These are phyloP conservation scores for Apotomis capreana DNA, from an alignment of 2,888 invertebrate genomes.

Conservation along the genomic window DNA sequence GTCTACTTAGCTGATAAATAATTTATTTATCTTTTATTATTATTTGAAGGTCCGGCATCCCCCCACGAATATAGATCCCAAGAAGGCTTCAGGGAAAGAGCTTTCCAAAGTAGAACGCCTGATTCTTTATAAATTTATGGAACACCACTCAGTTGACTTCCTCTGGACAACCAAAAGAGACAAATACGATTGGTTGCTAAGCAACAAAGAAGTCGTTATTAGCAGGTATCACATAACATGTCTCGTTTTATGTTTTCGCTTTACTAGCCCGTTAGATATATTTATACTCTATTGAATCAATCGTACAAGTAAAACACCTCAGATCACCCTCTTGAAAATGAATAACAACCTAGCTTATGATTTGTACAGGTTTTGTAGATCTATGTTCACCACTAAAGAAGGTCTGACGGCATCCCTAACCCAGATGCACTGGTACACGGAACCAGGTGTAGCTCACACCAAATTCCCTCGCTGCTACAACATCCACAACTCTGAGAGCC, in stretches of 20 bases:
- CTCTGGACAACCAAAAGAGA: slow-evolving; percentile 95
- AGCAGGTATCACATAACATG: slow-evolving; percentile 68
- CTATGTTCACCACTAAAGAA: slow-evolving; percentile 96
- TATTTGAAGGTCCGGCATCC: slow-evolving; percentile 69
- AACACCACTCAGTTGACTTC: slow-evolving; percentile 92
- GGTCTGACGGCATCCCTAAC: slow-evolving; percentile 90
- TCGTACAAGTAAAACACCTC: no score
- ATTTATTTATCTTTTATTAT: no score
- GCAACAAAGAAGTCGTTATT: slow-evolving; percentile 79
- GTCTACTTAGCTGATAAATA: no score
- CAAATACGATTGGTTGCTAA: slow-evolving; percentile 88
- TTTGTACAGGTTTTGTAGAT: slow-evolving; percentile 87
- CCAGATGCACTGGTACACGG: slow-evolving; percentile 93
- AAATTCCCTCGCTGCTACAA: slow-evolving; percentile 95
- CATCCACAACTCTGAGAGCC: slow-evolving; percentile 91
- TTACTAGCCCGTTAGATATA: neutral
- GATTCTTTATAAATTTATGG: slow-evolving; percentile 89
- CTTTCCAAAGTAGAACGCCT: slow-evolving; percentile 86
- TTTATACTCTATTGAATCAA: neutral
- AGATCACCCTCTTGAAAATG: neutral
- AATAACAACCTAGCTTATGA: neutral
- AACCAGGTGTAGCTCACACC: slow-evolving; percentile 90
- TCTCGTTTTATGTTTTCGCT: neutral
- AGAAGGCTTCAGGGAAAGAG: slow-evolving; percentile 75
- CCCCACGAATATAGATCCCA: slow-evolving; percentile 67